These are phyloP conservation scores for Orestias chungarensis DNA, from an alignment of 2,797 vertebrate genomes.

Conservation along the genomic window DNA sequence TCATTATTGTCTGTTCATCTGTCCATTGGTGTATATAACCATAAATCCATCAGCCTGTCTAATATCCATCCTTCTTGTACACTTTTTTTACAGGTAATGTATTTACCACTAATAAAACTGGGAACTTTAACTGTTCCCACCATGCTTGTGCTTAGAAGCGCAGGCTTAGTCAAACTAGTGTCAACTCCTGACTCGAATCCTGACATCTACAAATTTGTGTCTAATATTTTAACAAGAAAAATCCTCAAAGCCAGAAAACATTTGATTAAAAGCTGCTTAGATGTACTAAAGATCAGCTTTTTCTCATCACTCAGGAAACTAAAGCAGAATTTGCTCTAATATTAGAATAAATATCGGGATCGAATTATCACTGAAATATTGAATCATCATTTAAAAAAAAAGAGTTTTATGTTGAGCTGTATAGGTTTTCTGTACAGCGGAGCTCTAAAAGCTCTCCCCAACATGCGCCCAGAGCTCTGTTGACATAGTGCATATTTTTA, in stretches of 20 bases:
- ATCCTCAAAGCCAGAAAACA: neutral
- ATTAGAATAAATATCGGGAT: neutral
- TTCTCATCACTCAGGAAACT: neutral
- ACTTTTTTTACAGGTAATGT: neutral
- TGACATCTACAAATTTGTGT: neutral
- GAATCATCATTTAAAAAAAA: neutral
- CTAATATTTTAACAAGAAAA: neutral
- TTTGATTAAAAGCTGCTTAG: neutral
- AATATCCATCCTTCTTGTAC: neutral
- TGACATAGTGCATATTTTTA: constrained; percentile 72
- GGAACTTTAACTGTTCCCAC: too few species aligned
- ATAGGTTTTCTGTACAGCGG: constrained; percentile 16
- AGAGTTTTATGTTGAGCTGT: neutral
- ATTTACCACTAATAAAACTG: too few species aligned
- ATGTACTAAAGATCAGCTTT: neutral
- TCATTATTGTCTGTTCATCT: neutral
- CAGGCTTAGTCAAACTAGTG: too few species aligned
- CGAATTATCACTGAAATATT: neutral
- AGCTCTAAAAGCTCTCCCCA: constrained; percentile 21
- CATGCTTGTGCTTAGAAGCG: too few species aligned
- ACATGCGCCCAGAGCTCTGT: constrained; percentile 46
- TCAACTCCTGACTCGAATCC: too few species aligned
- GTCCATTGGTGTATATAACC: too few species aligned
- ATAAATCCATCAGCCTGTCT: too few species aligned
- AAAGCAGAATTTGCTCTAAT: neutral